Base-by-base conservation (phyloP, 2,797 vertebrate genomes). In the Petrocephalus sullivani region DNA sequence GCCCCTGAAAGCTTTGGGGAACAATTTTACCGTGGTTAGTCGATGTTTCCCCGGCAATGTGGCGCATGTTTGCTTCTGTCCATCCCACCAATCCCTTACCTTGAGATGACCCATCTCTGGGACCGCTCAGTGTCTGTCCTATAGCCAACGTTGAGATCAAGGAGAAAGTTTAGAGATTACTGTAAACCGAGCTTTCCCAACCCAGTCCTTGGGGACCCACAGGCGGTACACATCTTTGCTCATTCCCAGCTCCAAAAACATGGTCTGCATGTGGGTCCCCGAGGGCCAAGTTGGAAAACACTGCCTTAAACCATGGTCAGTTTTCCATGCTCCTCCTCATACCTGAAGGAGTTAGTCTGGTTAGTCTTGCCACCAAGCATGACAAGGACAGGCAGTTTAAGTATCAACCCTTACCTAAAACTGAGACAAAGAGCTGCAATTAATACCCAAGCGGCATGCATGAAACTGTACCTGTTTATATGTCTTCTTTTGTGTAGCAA, bases 1-100 rank as follows among this genome's bases (percentile, higher is more conserved):
- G 90, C 95, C 92, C 95, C 96, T 95, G 93, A 96, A 95, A 92
- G 94, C 98, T 98, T 97, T 93, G 93, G 41, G 95, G 96, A 93
- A 97, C 92, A 96, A 90, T 91, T 53, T 58, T 71, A 87, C 87
- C 14, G 90, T 86, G 92, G 91, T 95, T 90, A 96, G 89, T 89
- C 58, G 9, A 16, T 78, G 81, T 87, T 90, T 86, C 46, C 57
- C 9, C 54, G 87, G 33, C n/a, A 14, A 14, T 2, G 46, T 67
- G 87, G 60, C 91, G 51, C 49, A 60, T 87, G 12, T 33, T 12
- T 85, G 56, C 64, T 92, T 90, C 89, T 81, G 28, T 37, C 33
- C 33, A 57, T 56, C 37, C 37, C 33, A 61, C 16, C 21, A 64
- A 56, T 57, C 21, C 9, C 23, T 71, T 97, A 98, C 96, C 96